A percentile compares a stretch with the other conserved stretches of the same genome.
These are phyloP conservation scores for Sminthopsis crassicaudata DNA, from an alignment of 2,113 vertebrate genomes.

Conservation along the genomic window DNA sequence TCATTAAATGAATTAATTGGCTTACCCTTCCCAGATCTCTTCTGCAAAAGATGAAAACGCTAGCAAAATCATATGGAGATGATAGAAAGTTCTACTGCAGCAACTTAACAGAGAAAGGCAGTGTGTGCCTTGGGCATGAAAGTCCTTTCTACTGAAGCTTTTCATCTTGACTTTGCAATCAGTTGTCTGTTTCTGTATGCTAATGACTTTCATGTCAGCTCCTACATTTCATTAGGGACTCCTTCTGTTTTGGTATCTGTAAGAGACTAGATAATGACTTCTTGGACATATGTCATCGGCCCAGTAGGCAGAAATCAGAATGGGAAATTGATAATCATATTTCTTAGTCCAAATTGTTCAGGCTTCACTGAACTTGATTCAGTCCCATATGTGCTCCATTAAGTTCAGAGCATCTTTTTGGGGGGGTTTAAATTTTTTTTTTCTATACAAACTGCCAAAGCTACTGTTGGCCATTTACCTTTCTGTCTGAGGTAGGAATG, in stretches of 20 bases:
- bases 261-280: constrained; percentile 39
- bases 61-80: constrained; percentile 23
- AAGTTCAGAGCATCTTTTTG: constrained; percentile 3
- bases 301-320: constrained; percentile 53
- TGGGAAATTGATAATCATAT: constrained; percentile 41
- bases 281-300: constrained; percentile 52
- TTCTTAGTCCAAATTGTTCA: constrained; percentile 49
- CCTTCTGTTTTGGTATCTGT: constrained; percentile 16
- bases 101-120: constrained; percentile 36
- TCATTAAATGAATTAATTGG: constrained; percentile 42
- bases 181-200: constrained; percentile 44
- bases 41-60: constrained; percentile 43
- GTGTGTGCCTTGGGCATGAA: constrained; percentile 28
- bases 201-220: constrained; percentile 54
- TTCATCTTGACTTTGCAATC: constrained; percentile 69
- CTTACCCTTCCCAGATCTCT: constrained; percentile 32
- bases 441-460: constrained; percentile 8
- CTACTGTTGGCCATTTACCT: background rate
- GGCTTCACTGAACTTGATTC: constrained; percentile 29
- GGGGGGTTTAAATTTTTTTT: background rate
- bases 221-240: constrained; percentile 48
- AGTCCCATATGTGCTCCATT: background rate
- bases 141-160: constrained; percentile 56
- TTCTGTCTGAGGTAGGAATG: background rate
- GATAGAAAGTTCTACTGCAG: constrained; percentile 13